phyloP scores from a whole-genome alignment of 2,113 vertebrate genomes.

The Mobula birostris region DNA sequence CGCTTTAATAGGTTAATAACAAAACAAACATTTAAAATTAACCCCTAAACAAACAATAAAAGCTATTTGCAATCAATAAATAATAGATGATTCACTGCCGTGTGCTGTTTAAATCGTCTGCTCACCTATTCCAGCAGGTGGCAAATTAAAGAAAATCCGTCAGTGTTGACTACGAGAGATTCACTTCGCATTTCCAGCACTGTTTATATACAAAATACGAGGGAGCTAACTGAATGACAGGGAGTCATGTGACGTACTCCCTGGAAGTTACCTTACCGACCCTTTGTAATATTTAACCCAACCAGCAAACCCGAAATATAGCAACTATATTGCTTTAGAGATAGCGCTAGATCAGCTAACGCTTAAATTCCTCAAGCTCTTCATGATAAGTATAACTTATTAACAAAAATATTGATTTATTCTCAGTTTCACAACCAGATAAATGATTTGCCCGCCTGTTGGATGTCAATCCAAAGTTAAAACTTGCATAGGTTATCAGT shows the following conservation, averaged over 20 bases:
- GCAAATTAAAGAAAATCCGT: slow-evolving; percentile 44
- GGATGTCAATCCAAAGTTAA: not conserved
- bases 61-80: not conserved
- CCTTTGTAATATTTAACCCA: slow-evolving; percentile 4
- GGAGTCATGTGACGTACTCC: not conserved
- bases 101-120: not conserved
- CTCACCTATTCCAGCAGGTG: not conserved
- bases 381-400: not conserved
- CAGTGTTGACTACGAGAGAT: slow-evolving; percentile 45
- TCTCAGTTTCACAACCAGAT: not conserved
- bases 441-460: not conserved
- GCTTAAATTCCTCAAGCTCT: not conserved
- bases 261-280: not conserved
- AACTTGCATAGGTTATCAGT: not conserved
- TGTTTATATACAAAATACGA: slow-evolving; percentile 61
- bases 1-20: not conserved
- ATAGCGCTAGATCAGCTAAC: not conserved
- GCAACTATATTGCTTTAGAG: not conserved
- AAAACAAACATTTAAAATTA: not conserved
- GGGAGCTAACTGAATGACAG: slow-evolving; percentile 51
- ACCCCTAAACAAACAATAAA: not conserved
- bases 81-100: not conserved
- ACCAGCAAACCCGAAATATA: not conserved
- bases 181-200: slow-evolving; percentile 44
- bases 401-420: not conserved